These are phyloP conservation scores for Pteropus alecto DNA, from an alignment of 2,113 vertebrate genomes.

Conservation along the genomic window DNA sequence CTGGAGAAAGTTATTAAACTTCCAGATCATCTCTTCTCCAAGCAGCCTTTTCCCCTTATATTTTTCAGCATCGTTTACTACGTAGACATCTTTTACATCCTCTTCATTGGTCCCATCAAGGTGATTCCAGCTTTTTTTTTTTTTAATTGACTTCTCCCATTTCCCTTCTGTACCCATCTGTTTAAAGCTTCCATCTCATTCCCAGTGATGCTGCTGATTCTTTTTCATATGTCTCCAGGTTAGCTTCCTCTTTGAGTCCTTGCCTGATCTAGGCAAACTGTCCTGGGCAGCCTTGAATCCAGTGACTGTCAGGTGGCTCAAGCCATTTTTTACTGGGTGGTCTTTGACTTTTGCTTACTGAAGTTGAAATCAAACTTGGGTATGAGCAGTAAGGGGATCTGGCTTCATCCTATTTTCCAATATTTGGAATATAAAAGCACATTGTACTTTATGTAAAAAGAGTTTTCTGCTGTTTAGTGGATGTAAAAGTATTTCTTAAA, in stretches of 20 bases:
- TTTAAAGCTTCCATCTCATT: not conserved
- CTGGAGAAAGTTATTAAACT: not conserved
- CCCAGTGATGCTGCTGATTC: not conserved
- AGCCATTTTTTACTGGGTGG: not conserved
- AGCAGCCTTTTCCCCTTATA: not conserved
- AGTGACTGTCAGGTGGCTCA: not conserved
- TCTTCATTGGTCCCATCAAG: not conserved
- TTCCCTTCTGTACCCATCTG: not conserved
- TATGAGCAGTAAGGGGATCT: not conserved
- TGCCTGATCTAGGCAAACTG: not conserved
- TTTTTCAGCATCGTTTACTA: not conserved
- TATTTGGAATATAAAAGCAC: constrained; percentile 38
- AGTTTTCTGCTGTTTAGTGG: not conserved
- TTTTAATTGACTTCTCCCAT: not conserved
- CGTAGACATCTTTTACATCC: not conserved
- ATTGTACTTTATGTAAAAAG: constrained; percentile 5
- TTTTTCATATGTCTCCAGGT: not conserved
- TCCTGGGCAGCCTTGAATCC: not conserved
- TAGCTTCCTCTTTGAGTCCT: not conserved
- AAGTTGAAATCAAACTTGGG: constrained; percentile 23
- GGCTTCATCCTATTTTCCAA: not conserved
- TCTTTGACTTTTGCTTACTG: not conserved
- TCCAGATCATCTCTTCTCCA: not conserved
- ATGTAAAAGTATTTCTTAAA: constrained; percentile 20
- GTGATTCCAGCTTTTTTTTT: not conserved